phyloP scores from a whole-genome alignment of 2,113 vertebrate genomes.

The Lophotis ruficrista region DNA sequence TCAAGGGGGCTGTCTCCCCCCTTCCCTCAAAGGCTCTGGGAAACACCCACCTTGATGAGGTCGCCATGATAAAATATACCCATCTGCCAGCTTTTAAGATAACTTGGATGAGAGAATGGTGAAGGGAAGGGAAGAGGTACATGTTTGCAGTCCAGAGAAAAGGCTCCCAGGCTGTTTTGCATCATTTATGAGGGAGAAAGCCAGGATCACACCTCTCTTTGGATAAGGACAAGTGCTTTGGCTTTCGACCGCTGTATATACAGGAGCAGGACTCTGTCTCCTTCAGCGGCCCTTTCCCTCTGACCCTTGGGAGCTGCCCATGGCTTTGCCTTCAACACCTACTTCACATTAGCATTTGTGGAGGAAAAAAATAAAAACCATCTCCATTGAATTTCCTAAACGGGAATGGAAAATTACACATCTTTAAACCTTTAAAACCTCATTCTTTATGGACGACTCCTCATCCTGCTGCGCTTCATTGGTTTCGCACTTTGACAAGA shows the following conservation, averaged over 20 bases:
- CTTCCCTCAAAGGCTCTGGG: background rate
- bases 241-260: background rate
- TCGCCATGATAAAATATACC: background rate
- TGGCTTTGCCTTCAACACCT: background rate
- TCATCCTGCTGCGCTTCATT: background rate
- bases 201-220: too few species aligned
- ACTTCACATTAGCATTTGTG: background rate
- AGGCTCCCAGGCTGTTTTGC: background rate
- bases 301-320: background rate
- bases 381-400: background rate
- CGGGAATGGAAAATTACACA: background rate
- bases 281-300: background rate
- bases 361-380: too few species aligned
- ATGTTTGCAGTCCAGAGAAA: accelerated
- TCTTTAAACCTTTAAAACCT: background rate
- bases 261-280: too few species aligned
- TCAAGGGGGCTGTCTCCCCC: accelerated
- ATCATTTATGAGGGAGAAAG: background rate
- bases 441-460: background rate
- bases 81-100: too few species aligned
- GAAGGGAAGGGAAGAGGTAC: background rate
- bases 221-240: background rate
- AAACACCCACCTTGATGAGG: too few species aligned
- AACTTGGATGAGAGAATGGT: background rate
- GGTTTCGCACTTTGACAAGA: background rate